Base-by-base conservation (phyloP, 2,888 invertebrate genomes). In the Ommatoiulus sabulosus region DNA sequence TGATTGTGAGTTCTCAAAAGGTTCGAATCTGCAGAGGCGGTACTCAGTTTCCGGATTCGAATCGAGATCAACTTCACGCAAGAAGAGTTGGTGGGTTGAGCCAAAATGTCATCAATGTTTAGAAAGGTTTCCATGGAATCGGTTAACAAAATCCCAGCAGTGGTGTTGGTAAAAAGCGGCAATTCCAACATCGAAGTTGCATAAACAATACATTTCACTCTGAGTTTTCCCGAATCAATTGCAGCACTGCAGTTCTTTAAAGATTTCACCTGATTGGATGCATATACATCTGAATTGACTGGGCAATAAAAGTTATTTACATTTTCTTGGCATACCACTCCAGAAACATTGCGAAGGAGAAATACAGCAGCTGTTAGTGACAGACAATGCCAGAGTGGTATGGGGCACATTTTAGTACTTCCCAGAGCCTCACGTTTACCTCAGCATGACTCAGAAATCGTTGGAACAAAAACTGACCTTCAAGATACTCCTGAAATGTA, bases 81-180 rank as follows among this genome's bases (percentile, higher is more conserved):
- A 63, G 35, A 63, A 10, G 63, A n/a, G 63, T 20, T 63, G 4
- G 63, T 20, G 4, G 48, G n/a, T 85, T 85, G 44, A 1, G 15
- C 17, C 10, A 85, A 12, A 85, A 44, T 20, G 15, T 63, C 43
- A 35, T 52, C 44, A 3, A 63, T 48, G 12, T 87, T 43, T 57
- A 10, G 20, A 63, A 63, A 63, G 4, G 52, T 63, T 63, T 87
- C 46, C 44, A 87, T 52, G 8, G 52, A 24, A 44, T 24, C n/a
- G 10, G 87, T 87, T 24, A 87, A n/a, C 24, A 48, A 63, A 63
- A 87, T 87, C 20, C 87, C 87, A 63, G 43, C 35, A 44, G 87
- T 52, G 24, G 52, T 63, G 57, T 87, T 87, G 20, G 87, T 48
- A 12, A 87, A 87, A 63, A 52, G 44, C 43, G 87, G 57, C 35